These are phyloP conservation scores for Ectobius pallidus DNA, from an alignment of 2,888 invertebrate genomes.

Conservation along the genomic window DNA sequence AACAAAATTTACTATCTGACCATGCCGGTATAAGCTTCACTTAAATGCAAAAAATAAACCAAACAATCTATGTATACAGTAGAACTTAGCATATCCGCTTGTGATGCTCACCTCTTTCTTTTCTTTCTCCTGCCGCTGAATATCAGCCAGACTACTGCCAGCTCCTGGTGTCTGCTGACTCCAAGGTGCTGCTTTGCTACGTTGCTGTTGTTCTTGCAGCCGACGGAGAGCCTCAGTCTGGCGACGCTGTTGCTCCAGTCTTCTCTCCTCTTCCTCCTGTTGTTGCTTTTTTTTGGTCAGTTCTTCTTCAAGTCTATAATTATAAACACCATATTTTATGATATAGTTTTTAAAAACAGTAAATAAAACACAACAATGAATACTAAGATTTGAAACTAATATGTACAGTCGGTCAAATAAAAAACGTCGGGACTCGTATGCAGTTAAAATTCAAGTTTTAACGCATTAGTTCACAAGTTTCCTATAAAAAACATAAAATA, in stretches of 20 bases:
- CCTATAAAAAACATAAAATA: too few species aligned
- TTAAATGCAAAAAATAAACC: too few species aligned
- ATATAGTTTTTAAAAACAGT: background rate
- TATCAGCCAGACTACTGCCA: conserved; percentile 60
- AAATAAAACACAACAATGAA: background rate
- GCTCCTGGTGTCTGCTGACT: conserved; percentile 55
- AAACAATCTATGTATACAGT: too few species aligned
- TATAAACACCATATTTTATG: background rate
- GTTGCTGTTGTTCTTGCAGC: conserved; percentile 55
- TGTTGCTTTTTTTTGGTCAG: conserved; percentile 56
- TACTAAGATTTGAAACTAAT: too few species aligned
- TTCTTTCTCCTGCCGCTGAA: conserved; percentile 62
- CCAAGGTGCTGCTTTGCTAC: conserved; percentile 59
- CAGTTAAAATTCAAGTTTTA: too few species aligned
- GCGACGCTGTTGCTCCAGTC: conserved; percentile 57
- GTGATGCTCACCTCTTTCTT: conserved; percentile 57
- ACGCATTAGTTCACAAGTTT: too few species aligned
- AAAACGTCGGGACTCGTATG: too few species aligned
- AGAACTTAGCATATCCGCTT: too few species aligned
- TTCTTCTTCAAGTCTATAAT: conserved; percentile 49
- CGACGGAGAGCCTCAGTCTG: conserved; percentile 57
- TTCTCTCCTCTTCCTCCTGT: conserved; percentile 54
- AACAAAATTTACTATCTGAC: too few species aligned
- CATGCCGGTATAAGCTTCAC: too few species aligned
- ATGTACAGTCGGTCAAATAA: too few species aligned